Conservation (phyloP, 2,797 vertebrate genomes). For the Zenarchopterus dispar region DNA sequence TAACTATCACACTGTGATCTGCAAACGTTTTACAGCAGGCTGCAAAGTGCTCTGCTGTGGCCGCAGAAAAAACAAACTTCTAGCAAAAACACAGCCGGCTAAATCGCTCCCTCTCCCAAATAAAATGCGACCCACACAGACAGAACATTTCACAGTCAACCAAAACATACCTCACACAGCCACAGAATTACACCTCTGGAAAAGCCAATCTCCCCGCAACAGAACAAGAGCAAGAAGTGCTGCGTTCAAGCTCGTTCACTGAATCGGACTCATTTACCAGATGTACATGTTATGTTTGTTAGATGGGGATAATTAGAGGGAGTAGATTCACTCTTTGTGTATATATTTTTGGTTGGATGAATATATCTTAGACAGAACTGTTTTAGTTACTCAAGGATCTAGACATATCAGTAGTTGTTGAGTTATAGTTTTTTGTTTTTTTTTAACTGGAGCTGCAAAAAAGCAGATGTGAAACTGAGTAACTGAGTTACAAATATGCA, state of each 20-base stretch:
- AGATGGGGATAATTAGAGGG: no score
- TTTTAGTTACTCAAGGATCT: no score
- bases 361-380: no score
- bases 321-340: no score
- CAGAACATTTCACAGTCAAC: slow-evolving; percentile 53
- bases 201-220: slow-evolving; percentile 19
- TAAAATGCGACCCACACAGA: slow-evolving; percentile 48
- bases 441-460: no score
- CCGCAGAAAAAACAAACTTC: slow-evolving; percentile 44
- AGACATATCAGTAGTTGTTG: no score
- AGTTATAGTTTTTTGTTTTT: no score
- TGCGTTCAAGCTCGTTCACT: slow-evolving; percentile 8
- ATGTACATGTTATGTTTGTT: no score
- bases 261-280: slow-evolving; percentile 3
- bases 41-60: slow-evolving; percentile 30
- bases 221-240: slow-evolving; percentile 41
- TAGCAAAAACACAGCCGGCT: slow-evolving; percentile 39
- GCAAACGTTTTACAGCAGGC: slow-evolving; percentile 39
- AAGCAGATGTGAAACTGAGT: no score
- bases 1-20: slow-evolving; percentile 25
- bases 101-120: slow-evolving; percentile 47
- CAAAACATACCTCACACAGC: slow-evolving; percentile 46
- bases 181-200: slow-evolving; percentile 60
- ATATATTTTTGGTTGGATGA: no score
- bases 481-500: no score